Conservation (phyloP, 2,113 vertebrate species). For the Phodopus roborovskii region DNA sequence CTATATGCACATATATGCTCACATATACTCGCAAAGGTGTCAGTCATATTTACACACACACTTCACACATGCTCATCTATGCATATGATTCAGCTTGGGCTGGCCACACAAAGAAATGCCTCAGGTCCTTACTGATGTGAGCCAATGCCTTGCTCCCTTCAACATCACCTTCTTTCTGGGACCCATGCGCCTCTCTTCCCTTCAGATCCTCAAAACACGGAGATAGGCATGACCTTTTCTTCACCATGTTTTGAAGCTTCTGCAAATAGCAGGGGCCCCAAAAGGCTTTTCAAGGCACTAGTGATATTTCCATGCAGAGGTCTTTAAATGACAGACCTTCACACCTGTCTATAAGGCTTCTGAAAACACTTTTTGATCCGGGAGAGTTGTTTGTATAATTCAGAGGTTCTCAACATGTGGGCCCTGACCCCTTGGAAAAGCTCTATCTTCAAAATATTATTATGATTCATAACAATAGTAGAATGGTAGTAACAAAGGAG, state of each 20-base stretch:
- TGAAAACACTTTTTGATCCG: slow-evolving; percentile 81
- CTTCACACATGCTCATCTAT: no score
- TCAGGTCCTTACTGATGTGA: not conserved
- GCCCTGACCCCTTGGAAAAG: not conserved
- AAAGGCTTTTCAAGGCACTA: slow-evolving; percentile 56
- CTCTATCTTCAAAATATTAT: not conserved
- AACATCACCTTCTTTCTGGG: not conserved
- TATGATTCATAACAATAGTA: not conserved
- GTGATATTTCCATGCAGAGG: slow-evolving; percentile 70
- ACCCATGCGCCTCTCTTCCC: no score
- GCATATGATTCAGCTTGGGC: not conserved
- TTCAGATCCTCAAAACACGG: not conserved
- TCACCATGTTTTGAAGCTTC: slow-evolving; percentile 36
- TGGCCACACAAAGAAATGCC: not conserved
- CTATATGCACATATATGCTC: not conserved
- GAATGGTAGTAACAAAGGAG: not conserved
- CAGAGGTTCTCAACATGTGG: not conserved
- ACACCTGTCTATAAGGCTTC: slow-evolving; percentile 73
- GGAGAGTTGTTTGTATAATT: slow-evolving; percentile 79
- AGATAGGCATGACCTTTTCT: not conserved
- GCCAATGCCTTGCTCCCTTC: not conserved
- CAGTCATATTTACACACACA: not conserved
- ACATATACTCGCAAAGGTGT: not conserved
- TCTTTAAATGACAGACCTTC: slow-evolving; percentile 67
- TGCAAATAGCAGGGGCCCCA: slow-evolving; percentile 50